Conservation (phyloP, 92 coral and sea anemone genomes). For the Palythoa grandiflora region DNA sequence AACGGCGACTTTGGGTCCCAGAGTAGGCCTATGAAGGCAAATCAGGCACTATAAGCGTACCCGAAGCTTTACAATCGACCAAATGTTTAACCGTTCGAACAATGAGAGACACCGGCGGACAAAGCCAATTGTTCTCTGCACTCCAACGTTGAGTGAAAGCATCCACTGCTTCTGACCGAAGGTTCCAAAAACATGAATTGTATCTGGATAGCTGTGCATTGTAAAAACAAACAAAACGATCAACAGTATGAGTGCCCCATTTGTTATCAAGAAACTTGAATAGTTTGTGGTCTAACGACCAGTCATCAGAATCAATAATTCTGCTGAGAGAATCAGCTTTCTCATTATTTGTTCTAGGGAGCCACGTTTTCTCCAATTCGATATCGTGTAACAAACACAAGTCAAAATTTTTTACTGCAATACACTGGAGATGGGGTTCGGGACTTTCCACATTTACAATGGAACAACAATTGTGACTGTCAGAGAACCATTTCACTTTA, state of each 20-base stretch:
- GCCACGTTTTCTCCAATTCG: conserved; percentile 38
- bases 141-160: conserved; percentile 46
- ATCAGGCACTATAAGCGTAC: conserved; percentile 44
- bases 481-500: conserved; percentile 52
- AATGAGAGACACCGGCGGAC: conserved; percentile 50
- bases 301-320: conserved; percentile 49
- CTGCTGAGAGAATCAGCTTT: conserved; percentile 47
- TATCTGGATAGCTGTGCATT: conserved; percentile 37
- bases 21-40: conserved; percentile 42
- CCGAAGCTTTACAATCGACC: conserved; percentile 28
- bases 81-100: conserved; percentile 30
- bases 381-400: conserved; percentile 31
- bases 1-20: no score
- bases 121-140: conserved; percentile 49
- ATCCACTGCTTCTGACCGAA: conserved; percentile 50
- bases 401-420: conserved; percentile 40
- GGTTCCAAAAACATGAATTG: conserved; percentile 41
- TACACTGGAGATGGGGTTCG: conserved; percentile 29
- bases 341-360: conserved; percentile 35
- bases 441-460: conserved; percentile 44
- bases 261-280: conserved; percentile 30
- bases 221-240: conserved; percentile 46
- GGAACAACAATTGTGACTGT: conserved; percentile 33
- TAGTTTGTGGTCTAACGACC: conserved; percentile 33
- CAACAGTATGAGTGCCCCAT: conserved; percentile 47